Conservation (phyloP, 2,797 vertebrate genomes). For the Clarias platycephalus region DNA sequence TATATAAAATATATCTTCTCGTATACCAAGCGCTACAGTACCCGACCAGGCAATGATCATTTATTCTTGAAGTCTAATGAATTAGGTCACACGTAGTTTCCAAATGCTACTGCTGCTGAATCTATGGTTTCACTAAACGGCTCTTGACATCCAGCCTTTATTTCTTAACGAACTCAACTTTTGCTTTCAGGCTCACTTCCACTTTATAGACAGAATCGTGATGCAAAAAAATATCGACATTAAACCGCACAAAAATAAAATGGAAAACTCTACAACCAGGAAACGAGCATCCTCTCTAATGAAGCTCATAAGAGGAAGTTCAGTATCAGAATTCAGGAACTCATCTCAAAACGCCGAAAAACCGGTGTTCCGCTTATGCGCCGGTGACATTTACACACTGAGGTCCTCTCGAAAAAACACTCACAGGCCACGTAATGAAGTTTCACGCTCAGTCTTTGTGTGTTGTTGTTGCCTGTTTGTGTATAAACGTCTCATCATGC, state of each 20-base stretch:
- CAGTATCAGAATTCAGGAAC: neutral
- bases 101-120: slow-evolving; percentile 19
- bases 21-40: neutral
- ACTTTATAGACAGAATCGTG: neutral
- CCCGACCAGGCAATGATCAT: neutral
- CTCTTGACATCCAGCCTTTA: neutral
- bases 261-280: neutral
- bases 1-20: neutral
- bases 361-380: neutral
- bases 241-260: neutral
- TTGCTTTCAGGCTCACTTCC: neutral
- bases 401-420: neutral
- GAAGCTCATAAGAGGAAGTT: slow-evolving; percentile 8
- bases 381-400: slow-evolving; percentile 11
- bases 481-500: neutral
- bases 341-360: neutral
- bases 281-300: neutral
- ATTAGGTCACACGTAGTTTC: slow-evolving; percentile 26
- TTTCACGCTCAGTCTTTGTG: neutral
- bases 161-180: neutral
- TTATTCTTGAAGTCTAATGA: slow-evolving; percentile 49
- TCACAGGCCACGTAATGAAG: neutral
- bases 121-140: neutral
- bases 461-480: neutral
- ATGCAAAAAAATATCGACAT: too few relatives aligned